These are phyloP conservation scores for Pristionchus exspectatus DNA, from an alignment of 2,888 invertebrate species.

Conservation along the genomic window DNA sequence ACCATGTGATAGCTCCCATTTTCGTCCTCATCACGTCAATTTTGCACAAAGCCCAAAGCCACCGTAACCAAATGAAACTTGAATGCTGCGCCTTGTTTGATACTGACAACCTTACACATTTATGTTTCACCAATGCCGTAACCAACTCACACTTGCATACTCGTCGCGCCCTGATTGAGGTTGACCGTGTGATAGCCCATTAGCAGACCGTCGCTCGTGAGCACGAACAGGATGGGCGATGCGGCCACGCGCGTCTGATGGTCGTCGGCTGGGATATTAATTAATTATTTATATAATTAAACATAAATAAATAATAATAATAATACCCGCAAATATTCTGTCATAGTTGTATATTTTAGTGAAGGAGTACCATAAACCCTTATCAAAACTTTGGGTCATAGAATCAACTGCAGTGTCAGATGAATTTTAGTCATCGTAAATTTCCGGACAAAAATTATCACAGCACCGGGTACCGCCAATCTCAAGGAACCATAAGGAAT, in stretches of 20 bases:
- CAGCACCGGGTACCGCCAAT: too few relatives aligned
- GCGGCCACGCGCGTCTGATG: constrained; percentile 7
- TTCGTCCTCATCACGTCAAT: too few relatives aligned
- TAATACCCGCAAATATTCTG: too few relatives aligned
- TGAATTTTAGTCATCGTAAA: not conserved
- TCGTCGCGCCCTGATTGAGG: not conserved
- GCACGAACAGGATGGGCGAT: not conserved
- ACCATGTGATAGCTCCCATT: constrained; percentile 1
- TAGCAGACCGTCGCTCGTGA: constrained; percentile 24
- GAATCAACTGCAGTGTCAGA: not conserved
- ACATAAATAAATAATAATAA: not conserved
- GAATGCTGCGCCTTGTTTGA: too few relatives aligned
- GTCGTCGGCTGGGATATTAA: constrained; percentile 25
- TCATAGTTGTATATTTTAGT: too few relatives aligned
- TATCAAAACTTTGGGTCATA: too few relatives aligned
- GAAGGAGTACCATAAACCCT: too few relatives aligned
- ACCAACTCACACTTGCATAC: not conserved
- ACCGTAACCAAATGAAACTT: too few relatives aligned
- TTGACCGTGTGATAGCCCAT: constrained; percentile 18
- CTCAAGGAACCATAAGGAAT: too few relatives aligned
- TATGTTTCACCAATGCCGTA: not conserved
- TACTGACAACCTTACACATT: too few relatives aligned
- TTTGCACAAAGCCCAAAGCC: too few relatives aligned
- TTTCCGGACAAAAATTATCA: not conserved
- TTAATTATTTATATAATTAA: not conserved